Conservation (phyloP, 1,140 invertebrate species). For the Leptopilina boulardi region DNA sequence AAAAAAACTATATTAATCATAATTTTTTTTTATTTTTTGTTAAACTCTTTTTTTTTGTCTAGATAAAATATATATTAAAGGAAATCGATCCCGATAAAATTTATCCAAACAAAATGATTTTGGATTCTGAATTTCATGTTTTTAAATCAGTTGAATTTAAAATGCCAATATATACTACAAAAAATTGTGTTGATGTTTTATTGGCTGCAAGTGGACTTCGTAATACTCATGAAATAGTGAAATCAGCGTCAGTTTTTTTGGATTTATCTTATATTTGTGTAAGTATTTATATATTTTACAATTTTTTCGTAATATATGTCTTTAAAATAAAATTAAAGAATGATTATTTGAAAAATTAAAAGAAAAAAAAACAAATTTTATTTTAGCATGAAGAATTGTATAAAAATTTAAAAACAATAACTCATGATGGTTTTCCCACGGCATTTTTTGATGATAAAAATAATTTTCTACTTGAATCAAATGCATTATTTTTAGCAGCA, state of each 20-base stretch:
- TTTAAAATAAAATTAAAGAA: not conserved
- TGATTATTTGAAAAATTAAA: conserved; percentile 8
- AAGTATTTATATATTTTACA: conserved; percentile 21
- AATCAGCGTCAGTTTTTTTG: conserved; percentile 51
- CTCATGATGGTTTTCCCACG: conserved; percentile 37
- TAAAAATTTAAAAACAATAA: conserved; percentile 44
- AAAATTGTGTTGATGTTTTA: conserved; percentile 62
- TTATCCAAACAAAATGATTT: conserved; percentile 52
- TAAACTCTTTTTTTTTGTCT: conserved; percentile 12
- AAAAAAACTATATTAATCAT: conserved; percentile 29
- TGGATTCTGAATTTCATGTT: conserved; percentile 61
- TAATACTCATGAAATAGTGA: conserved; percentile 47
- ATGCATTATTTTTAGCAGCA: conserved; percentile 54
- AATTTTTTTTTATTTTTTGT: conserved; percentile 24
- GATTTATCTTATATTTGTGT: conserved; percentile 66
- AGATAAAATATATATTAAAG: conserved; percentile 55
- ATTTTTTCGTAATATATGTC: not conserved
- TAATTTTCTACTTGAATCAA: conserved; percentile 49
- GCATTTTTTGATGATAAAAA: conserved; percentile 33
- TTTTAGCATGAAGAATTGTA: conserved; percentile 58
- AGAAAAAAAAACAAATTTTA: conserved; percentile 36
- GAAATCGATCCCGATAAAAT: conserved; percentile 51
- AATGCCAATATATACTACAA: conserved; percentile 59
- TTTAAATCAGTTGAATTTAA: conserved; percentile 59
- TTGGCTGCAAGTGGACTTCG: conserved; percentile 55